phyloP scores from a whole-genome alignment of 2,888 invertebrate genomes.

The Periphyllus acericola region DNA sequence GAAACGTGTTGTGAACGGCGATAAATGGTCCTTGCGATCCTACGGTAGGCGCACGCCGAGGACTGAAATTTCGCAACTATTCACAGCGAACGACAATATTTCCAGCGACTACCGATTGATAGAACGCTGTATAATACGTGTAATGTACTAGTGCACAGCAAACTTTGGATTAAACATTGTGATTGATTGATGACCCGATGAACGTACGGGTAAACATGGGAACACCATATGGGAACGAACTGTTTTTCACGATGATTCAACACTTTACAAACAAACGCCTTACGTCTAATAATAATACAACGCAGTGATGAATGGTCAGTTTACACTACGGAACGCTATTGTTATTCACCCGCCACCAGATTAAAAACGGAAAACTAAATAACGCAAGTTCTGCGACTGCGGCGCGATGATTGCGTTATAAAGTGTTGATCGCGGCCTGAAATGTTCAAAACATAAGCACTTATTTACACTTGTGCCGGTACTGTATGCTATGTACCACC shows the following conservation, averaged over 20 bases:
- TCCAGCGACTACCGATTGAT: too few species aligned
- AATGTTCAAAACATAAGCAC: not conserved
- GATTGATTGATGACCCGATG: not conserved
- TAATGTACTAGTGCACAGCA: too few species aligned
- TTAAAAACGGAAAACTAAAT: not conserved
- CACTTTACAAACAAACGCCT: conserved; percentile 13
- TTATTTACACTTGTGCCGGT: too few species aligned
- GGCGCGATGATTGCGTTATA: not conserved
- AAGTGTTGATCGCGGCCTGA: not conserved
- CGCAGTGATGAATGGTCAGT: not conserved
- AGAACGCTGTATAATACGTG: too few species aligned
- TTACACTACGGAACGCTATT: not conserved
- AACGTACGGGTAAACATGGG: too few species aligned
- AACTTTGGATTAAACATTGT: not conserved
- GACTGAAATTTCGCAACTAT: too few species aligned
- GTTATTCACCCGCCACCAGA: not conserved
- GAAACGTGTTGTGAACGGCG: too few species aligned
- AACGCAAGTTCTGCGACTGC: not conserved
- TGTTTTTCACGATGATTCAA: conserved; percentile 16
- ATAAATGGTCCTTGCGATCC: too few species aligned
- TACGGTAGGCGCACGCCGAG: too few species aligned
- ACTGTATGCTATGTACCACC: not conserved
- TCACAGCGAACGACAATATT: too few species aligned
- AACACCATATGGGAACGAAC: conserved; percentile 16
- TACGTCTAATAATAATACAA: not conserved